Conservation (phyloP, 1,140 invertebrate species). For the Luehdorfia chinensis region DNA sequence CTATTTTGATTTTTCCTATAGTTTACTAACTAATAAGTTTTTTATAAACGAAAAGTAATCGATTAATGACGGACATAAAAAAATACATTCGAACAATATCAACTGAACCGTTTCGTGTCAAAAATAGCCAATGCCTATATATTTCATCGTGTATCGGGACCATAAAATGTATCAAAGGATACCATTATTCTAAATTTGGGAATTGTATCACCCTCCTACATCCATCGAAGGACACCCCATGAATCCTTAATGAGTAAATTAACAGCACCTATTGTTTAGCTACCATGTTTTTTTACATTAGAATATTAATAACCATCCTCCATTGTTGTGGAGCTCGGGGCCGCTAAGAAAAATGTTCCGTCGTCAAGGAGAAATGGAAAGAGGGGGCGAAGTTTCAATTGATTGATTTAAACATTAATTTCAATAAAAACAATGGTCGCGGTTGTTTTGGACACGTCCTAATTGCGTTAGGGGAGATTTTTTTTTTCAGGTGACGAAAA, state of each 20-base stretch:
- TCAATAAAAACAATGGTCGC: slow-evolving; percentile 60
- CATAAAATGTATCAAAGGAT: slow-evolving; percentile 55
- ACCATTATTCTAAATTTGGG: slow-evolving; percentile 45
- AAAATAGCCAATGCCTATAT: too few species aligned
- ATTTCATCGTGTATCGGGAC: too few species aligned
- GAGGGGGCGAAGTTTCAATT: slow-evolving; percentile 50
- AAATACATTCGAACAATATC: too few species aligned
- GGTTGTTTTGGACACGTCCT: slow-evolving; percentile 52
- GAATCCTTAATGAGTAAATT: slow-evolving; percentile 74
- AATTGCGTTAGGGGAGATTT: slow-evolving; percentile 39
- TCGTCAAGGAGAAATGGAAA: slow-evolving; percentile 27
- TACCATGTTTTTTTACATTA: slow-evolving; percentile 60
- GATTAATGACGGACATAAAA: too few species aligned
- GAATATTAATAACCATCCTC: slow-evolving; percentile 70
- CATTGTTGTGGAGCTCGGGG: slow-evolving; percentile 45
- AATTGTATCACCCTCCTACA: slow-evolving; percentile 23
- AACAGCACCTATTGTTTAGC: slow-evolving; percentile 73
- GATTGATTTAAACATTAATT: slow-evolving; percentile 73
- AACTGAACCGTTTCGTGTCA: too few species aligned
- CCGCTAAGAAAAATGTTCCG: slow-evolving; percentile 57
- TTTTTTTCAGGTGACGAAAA: slow-evolving; percentile 14
- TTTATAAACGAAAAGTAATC: too few species aligned
- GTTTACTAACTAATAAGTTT: too few species aligned
- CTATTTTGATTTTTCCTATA: too few species aligned
- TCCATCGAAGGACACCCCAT: slow-evolving; percentile 40